phyloP scores from a whole-genome alignment of 2,113 vertebrate species.

The Synodontis membranacea region DNA sequence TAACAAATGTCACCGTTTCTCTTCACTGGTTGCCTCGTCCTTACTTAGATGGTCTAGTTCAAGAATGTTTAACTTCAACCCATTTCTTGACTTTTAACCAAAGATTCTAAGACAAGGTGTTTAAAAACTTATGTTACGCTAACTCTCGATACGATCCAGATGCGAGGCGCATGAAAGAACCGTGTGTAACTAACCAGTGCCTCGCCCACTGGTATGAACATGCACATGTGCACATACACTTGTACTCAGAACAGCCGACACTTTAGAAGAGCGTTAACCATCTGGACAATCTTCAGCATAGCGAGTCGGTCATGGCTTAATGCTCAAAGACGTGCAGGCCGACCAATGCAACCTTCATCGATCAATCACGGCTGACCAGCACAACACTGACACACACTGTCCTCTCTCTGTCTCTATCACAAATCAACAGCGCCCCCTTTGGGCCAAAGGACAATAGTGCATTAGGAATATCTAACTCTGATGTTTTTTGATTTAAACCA shows the following conservation, averaged over 20 bases:
- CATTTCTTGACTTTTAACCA: background rate
- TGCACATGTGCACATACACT: background rate
- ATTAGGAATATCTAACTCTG: background rate
- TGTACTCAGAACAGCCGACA: background rate
- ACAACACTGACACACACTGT: background rate
- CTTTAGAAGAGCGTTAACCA: conserved; percentile 25
- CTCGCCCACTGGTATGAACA: background rate
- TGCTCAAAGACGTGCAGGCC: conserved; percentile 22
- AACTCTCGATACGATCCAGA: background rate
- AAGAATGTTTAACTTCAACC: background rate
- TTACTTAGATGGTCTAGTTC: background rate
- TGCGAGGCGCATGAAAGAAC: background rate
- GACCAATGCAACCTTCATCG: conserved; percentile 18
- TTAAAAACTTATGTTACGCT: background rate
- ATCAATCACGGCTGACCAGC: conserved; percentile 43
- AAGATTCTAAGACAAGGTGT: background rate
- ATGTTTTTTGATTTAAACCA: background rate
- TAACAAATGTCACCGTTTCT: background rate
- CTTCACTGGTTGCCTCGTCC: background rate
- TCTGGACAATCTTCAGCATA: conserved; percentile 18
- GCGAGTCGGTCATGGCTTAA: conserved; percentile 34
- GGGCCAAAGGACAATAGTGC: background rate
- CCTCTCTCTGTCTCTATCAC: background rate
- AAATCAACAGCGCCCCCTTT: conserved; percentile 44
- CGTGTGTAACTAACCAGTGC: background rate